Evolutionary conservation across 2,888 invertebrate genomes (phyloP), one percentile per base, ranked within the genome.

Genomic region (Ramazzottius varieornatus): DNA sequence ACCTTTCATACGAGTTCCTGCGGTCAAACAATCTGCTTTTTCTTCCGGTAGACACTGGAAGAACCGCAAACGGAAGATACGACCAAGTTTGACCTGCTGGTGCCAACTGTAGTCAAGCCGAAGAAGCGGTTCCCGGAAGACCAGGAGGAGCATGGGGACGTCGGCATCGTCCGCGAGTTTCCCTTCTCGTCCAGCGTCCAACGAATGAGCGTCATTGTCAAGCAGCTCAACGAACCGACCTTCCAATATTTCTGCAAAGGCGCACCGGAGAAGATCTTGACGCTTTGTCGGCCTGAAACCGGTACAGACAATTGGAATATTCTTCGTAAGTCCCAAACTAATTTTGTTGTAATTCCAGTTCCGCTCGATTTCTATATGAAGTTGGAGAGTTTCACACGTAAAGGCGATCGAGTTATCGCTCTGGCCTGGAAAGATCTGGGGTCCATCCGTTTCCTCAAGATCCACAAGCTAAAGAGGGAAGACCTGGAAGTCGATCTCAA

Each of bases 401-500:
- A 76, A 69, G 80, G 80, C 1, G 78, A 78, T 70, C 73, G 81
- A 65, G 79, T 82, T 2, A 75, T 81, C 46, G 80, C 79, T 1
- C 72, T 81, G 33, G 81, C 80, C 4, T 75, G 72, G 68, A 77
- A 75, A 68, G 54, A 54, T 29, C 24, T 54, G 29, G 54, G 54
- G 4, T 24, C 20, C 29, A 24, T 54, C 24, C 54, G 54, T 4
- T 54, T 54, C 29, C 29, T 54, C 20, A 54, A 54, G 24, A 54
- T 54, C 29, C 54, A 54, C 54, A 54, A 54, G 29, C 54, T 54
- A 4, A 54, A 54, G 24, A 54, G 54, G 29, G 54, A 54, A 24
- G 54, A 54, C 8, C 54, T 54, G 46, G 93, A 94, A 76, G 80
- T 80, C 32, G 86, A 87, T 69, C 77, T 91, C 69, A 84, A 81